Percentiles rank a stretch among this genome's conserved stretches.
Conservation (phyloP, 2,113 vertebrate genomes). For the Uria aalge region DNA sequence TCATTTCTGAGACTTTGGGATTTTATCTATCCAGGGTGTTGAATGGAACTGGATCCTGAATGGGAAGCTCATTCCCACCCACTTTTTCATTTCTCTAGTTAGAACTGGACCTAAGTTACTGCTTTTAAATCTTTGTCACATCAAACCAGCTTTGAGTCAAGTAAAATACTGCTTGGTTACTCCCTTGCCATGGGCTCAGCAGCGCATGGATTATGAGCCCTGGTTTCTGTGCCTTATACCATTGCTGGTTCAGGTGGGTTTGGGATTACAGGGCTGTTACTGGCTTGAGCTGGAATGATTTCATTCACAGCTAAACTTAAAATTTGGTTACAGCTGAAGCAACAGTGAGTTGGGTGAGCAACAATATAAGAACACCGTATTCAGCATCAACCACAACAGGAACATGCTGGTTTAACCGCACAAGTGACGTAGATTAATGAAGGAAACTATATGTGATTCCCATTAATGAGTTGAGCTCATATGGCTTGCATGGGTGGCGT, state of each 20-base stretch:
- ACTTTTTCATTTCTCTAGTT: not conserved
- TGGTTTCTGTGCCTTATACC: not conserved
- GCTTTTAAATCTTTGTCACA: not conserved
- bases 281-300: not conserved
- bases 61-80: not conserved
- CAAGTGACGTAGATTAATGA: not conserved
- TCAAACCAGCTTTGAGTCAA: not conserved
- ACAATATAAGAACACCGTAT: not conserved
- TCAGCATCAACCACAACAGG: not conserved
- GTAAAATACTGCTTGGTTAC: not conserved
- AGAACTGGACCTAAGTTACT: not conserved
- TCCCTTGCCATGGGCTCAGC: not conserved
- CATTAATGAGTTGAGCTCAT: not conserved
- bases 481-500: not conserved
- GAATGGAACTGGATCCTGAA: not conserved
- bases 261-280: not conserved
- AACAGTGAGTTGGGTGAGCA: not conserved
- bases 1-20: not conserved
- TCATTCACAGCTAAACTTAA: not conserved
- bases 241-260: not conserved
- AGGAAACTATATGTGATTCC: not conserved
- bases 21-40: not conserved
- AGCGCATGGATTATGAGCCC: fast-evolving
- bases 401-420: not conserved
- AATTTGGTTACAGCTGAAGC: not conserved